Evolutionary conservation across 2,113 vertebrate species (phyloP).

Genomic region (Desmodus rotundus): DNA sequence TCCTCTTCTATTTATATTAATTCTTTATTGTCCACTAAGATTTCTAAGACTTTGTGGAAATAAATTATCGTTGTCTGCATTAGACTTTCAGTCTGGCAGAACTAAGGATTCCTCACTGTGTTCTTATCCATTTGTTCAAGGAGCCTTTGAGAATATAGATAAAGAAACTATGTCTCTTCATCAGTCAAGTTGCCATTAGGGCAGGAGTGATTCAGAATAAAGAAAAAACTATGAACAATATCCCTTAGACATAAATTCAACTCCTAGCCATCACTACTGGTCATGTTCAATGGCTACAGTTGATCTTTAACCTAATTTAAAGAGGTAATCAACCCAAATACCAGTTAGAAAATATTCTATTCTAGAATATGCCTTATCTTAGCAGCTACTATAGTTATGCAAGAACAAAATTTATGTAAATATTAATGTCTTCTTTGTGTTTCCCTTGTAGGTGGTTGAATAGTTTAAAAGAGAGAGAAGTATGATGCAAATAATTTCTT

Average conservation of each 20-base stretch:
- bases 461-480: neutral
- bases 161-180: neutral
- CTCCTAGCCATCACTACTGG: neutral
- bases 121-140: neutral
- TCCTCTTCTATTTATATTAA: neutral
- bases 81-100: neutral
- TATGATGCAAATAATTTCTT: neutral
- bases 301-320: neutral
- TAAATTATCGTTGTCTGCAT: neutral
- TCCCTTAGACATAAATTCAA: neutral
- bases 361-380: neutral
- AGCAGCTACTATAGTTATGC: neutral
- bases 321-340: neutral
- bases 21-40: neutral
- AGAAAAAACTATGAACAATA: neutral
- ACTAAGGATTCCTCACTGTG: neutral
- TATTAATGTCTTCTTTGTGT: neutral
- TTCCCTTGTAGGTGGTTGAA: neutral
- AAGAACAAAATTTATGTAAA: neutral
- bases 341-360: neutral
- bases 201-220: neutral
- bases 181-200: neutral
- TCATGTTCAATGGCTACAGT: neutral
- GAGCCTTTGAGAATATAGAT: neutral
- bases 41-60: neutral